Evolutionary conservation across 2,113 vertebrate species (phyloP), one percentile per base, ranked within the genome.

Genomic region (Clarias gariepinus): DNA sequence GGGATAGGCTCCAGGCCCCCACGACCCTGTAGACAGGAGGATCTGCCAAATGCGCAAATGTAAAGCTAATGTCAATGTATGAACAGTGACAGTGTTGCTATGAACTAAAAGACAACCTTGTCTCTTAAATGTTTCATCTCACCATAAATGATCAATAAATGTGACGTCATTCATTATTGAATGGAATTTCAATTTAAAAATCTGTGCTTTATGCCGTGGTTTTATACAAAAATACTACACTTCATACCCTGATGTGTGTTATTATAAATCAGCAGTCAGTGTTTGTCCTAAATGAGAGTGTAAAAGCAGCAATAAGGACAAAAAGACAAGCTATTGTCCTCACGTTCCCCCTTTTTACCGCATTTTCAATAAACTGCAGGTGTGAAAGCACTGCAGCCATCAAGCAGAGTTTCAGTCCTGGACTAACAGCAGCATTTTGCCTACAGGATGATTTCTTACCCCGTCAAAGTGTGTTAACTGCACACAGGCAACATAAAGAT

Each of bases 391-490:
- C 53, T 33, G 55, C 77, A 58, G 53, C n/a, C 55, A 58, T 79
- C 77, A 58, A 9, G n/a, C 53, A 19, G 18, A 21, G 16, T 18
- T 55, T 53, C 71, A 25, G 47, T n/a, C 52, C 3, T 23, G 0
- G 57, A n/a, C 53, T 78, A 57, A 78, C 58, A 28, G 77, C 55
- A 58, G 25, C 3, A 5, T 79, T 79, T 79, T 58, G 55, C 63
- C 23, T 68, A 30, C 63, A 69, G 47, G 64, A 69, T 69, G 61
- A 69, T 55, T 83, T 83, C 41, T 55, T 69, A 19, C n/a, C 23
- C 64, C 69, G 63, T 69, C 81, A 2, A 3, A 28, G 64, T 47
- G 69, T 53, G 33, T 61, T 74, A 73, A 76, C 83, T 76, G 71
- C 71, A 77, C 13, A 85, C 58, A 23, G 30, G 71, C 71, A 66